Evolutionary conservation across 2,888 invertebrate species (phyloP), one percentile per base, ranked within the genome.

Genomic region (Ceriagrion tenellum): DNA sequence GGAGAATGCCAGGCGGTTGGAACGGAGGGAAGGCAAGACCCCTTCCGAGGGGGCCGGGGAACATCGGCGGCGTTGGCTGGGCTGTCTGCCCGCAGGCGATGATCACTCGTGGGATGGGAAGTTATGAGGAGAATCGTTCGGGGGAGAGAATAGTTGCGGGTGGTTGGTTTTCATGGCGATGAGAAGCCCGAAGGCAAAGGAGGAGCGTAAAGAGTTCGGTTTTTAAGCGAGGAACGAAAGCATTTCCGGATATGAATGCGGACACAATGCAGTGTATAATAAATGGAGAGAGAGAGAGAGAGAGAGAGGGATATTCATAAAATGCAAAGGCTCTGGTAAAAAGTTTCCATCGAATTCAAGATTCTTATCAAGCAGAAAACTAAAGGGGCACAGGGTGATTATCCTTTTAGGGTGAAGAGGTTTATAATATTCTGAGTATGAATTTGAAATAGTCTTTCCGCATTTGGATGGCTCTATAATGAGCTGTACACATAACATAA

Each of bases 121-220:
- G 23, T 69, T 69, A 69, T n/a, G 69, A 10, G 74, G 74, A 16
- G 81, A 81, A 81, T 12, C 81, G 30, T 13, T 35, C 20, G 69
- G 69, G 26, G 81, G 35, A 16, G 81, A 16, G 30, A 69, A 69
- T 30, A 81, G 81, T 81, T 35, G 81, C 35, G 81, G 81, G 30
- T 30, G 81, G 81, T 35, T 81, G 81, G 81, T 81, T 81, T 81
- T 81, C 81, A 81, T 35, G 18, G 30, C 81, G 18, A 81, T 35
- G 69, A 69, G 69, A n/a, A 26, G 81, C 81, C 81, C 35, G 81
- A 81, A 35, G 81, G 81, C 81, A 81, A 69, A 69, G 26, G 69
- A 69, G 69, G 26, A 35, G 81, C 81, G 35, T 81, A 81, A 81
- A n/a, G n/a, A 30, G 12, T 35, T 81, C 18, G 81, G 81, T 81